Base-by-base conservation (phyloP, 2,888 invertebrate species). In the Dasysyrphus tricinctus region DNA sequence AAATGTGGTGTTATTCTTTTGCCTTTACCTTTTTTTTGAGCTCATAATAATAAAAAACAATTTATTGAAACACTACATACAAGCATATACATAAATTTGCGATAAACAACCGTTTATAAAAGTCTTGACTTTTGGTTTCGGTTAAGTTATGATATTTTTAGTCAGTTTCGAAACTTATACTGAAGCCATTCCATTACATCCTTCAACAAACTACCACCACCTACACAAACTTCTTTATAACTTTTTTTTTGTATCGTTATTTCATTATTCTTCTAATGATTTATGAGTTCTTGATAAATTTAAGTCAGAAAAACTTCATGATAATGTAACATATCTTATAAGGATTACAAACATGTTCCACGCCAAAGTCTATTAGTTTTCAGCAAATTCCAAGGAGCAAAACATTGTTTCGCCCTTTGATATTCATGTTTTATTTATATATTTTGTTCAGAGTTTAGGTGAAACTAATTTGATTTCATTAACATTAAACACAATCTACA, bases 231-330 rank as follows among this genome's bases (percentile, higher is more conserved):
- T 39, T 44, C 11, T n/a, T n/a, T 12, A 12, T 7, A 19, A 59
- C 47, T 61, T 61, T 24, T 39, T 39, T 8, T n/a, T n/a, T n/a
- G n/a, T 44, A 24, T 44, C 24, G 29, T 34, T 44, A 37, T 67
- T 49, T 67, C 47, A 49, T 29, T 67, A 49, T 12, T 49, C 47
- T 49, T 34, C 34, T 9, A 49, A 67, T 37, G 49, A 49, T 8
- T 16, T 67, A 34, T 63, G 63, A 63, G 32, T 63, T 44, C 63
- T 32, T 67, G 19, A 67, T 67, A 29, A 51, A 37, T 32, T 63
- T 44, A 6, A 6, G 16, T 19, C 12, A 37, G 37, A 63, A 9
- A n/a, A 63, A 63, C n/a, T 16, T 19, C 49, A 47, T 37, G 29
- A 11, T 47, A 5, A 49, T 49, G 16, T 34, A 14, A 16, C 8